A percentile compares a stretch with the other conserved stretches of the same genome.
phyloP scores from a whole-genome alignment of 1,140 invertebrate species.

The Coelopa frigida region DNA sequence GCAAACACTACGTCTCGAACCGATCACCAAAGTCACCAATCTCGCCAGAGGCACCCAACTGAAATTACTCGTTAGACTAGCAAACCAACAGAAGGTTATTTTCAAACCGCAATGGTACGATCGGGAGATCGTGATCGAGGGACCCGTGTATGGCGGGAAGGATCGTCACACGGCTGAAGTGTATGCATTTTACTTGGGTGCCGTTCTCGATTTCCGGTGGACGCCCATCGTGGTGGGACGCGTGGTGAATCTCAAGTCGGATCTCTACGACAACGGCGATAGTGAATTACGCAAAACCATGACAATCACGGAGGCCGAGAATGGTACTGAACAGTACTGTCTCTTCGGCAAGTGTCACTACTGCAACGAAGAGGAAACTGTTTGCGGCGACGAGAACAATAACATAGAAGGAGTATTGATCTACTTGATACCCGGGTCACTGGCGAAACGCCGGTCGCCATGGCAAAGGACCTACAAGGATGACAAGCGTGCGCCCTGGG shows the following conservation, averaged over 20 bases:
- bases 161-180: conserved; percentile 92
- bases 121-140: conserved; percentile 65
- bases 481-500: conserved; percentile 71
- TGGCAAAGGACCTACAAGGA: conserved; percentile 83
- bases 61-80: conserved; percentile 72
- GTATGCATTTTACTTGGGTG: conserved; percentile 84
- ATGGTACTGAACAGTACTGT: conserved; percentile 54
- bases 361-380: conserved; percentile 71
- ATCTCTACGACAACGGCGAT: conserved; percentile 65
- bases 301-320: conserved; percentile 37
- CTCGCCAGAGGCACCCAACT: conserved; percentile 79
- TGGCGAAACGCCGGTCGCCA: conserved; percentile 68
- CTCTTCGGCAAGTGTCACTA: conserved; percentile 87
- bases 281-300: conserved; percentile 51
- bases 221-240: conserved; percentile 73
- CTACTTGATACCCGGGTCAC: conserved; percentile 66
- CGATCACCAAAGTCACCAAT: conserved; percentile 68
- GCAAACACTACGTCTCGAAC: conserved; percentile 57
- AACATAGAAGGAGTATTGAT: conserved; percentile 78
- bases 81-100: conserved; percentile 69
- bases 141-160: conserved; percentile 77
- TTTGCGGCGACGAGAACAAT: conserved; percentile 65
- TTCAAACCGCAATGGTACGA: conserved; percentile 91
- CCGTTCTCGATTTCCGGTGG: conserved; percentile 68
- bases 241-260: conserved; percentile 62